Base-by-base conservation (phyloP, 2,888 invertebrate genomes). In the Dione vanillae region DNA sequence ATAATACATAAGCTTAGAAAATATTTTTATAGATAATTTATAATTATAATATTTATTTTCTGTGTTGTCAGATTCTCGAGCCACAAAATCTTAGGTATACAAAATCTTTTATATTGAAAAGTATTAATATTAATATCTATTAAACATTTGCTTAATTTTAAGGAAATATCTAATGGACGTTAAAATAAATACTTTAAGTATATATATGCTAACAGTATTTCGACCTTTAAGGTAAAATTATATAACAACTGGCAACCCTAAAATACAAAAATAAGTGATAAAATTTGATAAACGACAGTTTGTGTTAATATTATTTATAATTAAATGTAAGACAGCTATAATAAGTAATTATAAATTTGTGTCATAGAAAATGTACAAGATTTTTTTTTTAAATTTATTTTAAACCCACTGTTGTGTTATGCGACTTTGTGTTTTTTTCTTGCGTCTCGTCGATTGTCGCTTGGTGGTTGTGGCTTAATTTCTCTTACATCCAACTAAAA, bases 391-490 rank as follows among this genome's bases (percentile, higher is more conserved):
- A 82, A 72, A n/a, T 20, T 47, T 62, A 40, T 43, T 59, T 54
- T n/a, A 52, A 45, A 41, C 37, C 45, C 45, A 67, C 65, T 49
- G 54, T 43, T 66, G 62, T 85, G 92, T 89, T 96, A 96, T 94
- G 96, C 95, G 19, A 94, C 92, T 91, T 96, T 96, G 81, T 96
- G 95, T 79, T 96, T 96, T 81, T 95, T 96, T 76, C 95, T 94
- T 54, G 94, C 94, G 73, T 96, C 95, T 69, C 95, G 89, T 83
- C 86, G 85, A 64, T 84, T 85, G 43, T 94, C 95, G 45, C 88
- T 92, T 40, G 94, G 91, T 20, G 95, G 87, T 70, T 96, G 94
- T 1, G 96, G 94, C 81, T 96, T 96, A 66, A 96, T 83, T 85
- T 96, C 96, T 84, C 96, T 94, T 85, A 94, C 95, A 83, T 95